phyloP scores from a whole-genome alignment of 2,797 vertebrate species.

The Poeciliopsis gracilis region DNA sequence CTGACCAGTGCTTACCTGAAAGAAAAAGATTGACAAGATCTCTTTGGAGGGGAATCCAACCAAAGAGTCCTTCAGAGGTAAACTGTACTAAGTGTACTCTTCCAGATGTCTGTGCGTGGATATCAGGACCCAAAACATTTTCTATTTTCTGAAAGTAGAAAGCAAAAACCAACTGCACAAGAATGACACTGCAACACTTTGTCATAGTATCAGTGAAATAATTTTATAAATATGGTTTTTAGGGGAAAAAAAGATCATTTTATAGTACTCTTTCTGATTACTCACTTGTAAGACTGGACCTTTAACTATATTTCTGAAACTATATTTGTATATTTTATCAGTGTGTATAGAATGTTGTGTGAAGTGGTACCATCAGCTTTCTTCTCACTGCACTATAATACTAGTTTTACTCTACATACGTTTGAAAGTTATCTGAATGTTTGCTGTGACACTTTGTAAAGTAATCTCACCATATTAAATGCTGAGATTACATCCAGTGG shows the following conservation, averaged over 20 bases:
- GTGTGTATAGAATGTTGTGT: not conserved
- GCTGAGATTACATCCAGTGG: not conserved
- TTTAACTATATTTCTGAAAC: not conserved
- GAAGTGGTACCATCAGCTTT: not conserved
- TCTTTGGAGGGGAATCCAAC: slow-evolving; percentile 82
- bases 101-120: slow-evolving; percentile 75
- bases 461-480: not conserved
- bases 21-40: slow-evolving; percentile 81
- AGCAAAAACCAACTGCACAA: not conserved
- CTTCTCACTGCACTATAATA: not conserved
- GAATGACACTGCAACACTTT: not conserved
- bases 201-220: not conserved
- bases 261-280: not conserved
- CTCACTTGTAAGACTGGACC: not conserved
- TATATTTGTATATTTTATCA: not conserved
- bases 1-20: slow-evolving; percentile 74
- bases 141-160: slow-evolving; percentile 75
- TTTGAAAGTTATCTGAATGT: not conserved
- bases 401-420: too few species aligned
- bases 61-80: slow-evolving; percentile 84
- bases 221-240: not conserved
- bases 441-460: not conserved
- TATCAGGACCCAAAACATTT: slow-evolving; percentile 87
- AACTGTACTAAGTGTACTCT: slow-evolving; percentile 86
- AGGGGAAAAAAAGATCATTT: not conserved